A percentile compares a stretch with the other conserved stretches of the same genome.
Conservation (phyloP, 2,888 invertebrate genomes). For the Antheraea yamamai region DNA sequence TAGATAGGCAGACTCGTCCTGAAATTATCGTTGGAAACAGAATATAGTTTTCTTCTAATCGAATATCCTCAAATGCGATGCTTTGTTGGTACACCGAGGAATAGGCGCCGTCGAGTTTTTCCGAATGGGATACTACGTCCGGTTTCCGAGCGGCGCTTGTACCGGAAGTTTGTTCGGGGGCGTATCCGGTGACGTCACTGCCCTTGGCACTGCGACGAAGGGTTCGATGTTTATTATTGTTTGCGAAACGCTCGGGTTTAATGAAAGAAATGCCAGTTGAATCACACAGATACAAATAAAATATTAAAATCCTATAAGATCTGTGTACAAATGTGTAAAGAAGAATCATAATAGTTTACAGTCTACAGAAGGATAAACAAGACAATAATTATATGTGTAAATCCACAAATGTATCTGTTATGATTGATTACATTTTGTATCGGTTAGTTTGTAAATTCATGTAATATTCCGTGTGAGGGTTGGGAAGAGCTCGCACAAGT, state of each 20-base stretch:
- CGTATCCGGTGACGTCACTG: conserved; percentile 43
- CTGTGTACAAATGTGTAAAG: not conserved
- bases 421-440: no score
- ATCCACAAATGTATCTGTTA: no score
- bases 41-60: conserved; percentile 8
- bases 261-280: conserved; percentile 8
- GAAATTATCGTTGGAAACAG: not conserved
- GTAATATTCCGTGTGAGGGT: no score
- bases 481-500: no score
- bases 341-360: not conserved
- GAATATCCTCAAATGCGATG: conserved; percentile 1
- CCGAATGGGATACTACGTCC: conserved; percentile 69
- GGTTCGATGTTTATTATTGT: conserved; percentile 35
- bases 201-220: conserved; percentile 20
- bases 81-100: conserved; percentile 7
- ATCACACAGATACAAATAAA: not conserved
- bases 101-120: conserved; percentile 51
- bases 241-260: conserved; percentile 14
- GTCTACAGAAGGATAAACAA: no score
- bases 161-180: conserved; percentile 63
- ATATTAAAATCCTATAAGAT: not conserved
- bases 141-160: conserved; percentile 56
- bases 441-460: no score
- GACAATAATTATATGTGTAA: no score
- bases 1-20: not conserved